Percentiles rank a stretch among this genome's conserved stretches.
These are phyloP conservation scores for Eptesicus fuscus DNA, from an alignment of 2,113 vertebrate genomes.

Conservation along the genomic window DNA sequence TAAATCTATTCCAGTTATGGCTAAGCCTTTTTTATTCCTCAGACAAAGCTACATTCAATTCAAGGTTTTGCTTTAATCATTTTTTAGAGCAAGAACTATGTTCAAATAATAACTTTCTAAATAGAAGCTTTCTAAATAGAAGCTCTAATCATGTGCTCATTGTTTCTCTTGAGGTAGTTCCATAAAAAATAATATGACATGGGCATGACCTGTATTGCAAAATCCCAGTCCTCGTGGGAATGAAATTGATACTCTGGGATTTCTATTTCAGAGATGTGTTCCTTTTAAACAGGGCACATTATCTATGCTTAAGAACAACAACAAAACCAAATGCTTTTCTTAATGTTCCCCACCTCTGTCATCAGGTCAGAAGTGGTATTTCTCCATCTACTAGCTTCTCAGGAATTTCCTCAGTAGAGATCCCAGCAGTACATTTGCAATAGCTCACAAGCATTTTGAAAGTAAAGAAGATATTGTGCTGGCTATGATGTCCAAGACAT, in stretches of 20 bases:
- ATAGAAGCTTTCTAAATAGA: conserved; percentile 66
- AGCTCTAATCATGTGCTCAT: conserved; percentile 37
- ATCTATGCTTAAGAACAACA: not conserved
- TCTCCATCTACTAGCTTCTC: conserved; percentile 31
- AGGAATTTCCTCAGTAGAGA: conserved; percentile 23
- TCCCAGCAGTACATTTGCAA: conserved; percentile 19
- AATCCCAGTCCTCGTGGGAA: conserved; percentile 37
- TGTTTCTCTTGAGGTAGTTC: conserved; percentile 63
- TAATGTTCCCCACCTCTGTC: not conserved
- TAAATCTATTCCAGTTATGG: conserved; percentile 4
- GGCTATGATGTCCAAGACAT: not conserved
- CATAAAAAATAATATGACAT: conserved; percentile 67
- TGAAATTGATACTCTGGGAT: conserved; percentile 60
- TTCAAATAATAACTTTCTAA: conserved; percentile 60
- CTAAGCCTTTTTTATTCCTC: conserved; percentile 32
- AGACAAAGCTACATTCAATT: conserved; percentile 28
- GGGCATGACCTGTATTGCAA: conserved; percentile 55
- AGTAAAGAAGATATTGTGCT: not conserved
- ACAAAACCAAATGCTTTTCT: not conserved
- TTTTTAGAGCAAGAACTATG: conserved; percentile 40
- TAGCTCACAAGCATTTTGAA: conserved; percentile 22
- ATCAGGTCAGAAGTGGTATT: conserved; percentile 40
- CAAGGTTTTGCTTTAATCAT: conserved; percentile 39
- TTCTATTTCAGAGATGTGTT: conserved; percentile 45
- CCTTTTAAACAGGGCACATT: conserved; percentile 40